These are phyloP conservation scores for Diplolepis rosae DNA, from an alignment of 2,888 invertebrate species.

Conservation along the genomic window DNA sequence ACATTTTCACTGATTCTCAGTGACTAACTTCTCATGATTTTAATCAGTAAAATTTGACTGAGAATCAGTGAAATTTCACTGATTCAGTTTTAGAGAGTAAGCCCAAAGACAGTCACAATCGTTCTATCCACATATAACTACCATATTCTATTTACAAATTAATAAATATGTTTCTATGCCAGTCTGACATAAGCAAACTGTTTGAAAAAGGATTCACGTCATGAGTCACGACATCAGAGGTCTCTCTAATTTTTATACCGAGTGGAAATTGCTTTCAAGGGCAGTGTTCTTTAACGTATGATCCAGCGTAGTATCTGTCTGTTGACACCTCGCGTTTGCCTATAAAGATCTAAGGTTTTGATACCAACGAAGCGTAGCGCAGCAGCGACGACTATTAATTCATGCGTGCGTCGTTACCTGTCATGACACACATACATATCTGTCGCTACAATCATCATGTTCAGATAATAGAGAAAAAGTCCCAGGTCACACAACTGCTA, in stretches of 20 bases:
- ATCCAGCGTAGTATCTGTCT: neutral
- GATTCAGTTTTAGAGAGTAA: too few species aligned
- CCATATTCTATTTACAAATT: neutral
- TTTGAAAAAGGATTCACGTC: neutral
- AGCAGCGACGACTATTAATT: slow-evolving; percentile 68
- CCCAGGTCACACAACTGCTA: slow-evolving; percentile 54
- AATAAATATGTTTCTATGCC: too few species aligned
- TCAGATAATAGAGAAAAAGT: slow-evolving; percentile 63
- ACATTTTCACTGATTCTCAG: too few species aligned
- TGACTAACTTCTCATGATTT: too few species aligned
- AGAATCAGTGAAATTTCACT: too few species aligned
- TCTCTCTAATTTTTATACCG: neutral
- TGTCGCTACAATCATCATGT: slow-evolving; percentile 69
- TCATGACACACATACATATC: slow-evolving; percentile 66
- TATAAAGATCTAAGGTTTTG: slow-evolving; percentile 67
- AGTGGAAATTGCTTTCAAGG: neutral
- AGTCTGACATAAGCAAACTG: too few species aligned
- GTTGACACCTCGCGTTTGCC: neutral
- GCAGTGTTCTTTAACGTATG: neutral
- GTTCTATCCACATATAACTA: too few species aligned
- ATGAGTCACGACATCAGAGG: neutral
- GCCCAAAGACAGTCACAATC: too few species aligned
- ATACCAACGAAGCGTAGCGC: slow-evolving; percentile 55
- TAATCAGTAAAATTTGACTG: too few species aligned
- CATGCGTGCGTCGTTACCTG: slow-evolving; percentile 71